Evolutionary conservation across 1,140 invertebrate genomes (phyloP).

Genomic region (Heliconius hermathena): DNA sequence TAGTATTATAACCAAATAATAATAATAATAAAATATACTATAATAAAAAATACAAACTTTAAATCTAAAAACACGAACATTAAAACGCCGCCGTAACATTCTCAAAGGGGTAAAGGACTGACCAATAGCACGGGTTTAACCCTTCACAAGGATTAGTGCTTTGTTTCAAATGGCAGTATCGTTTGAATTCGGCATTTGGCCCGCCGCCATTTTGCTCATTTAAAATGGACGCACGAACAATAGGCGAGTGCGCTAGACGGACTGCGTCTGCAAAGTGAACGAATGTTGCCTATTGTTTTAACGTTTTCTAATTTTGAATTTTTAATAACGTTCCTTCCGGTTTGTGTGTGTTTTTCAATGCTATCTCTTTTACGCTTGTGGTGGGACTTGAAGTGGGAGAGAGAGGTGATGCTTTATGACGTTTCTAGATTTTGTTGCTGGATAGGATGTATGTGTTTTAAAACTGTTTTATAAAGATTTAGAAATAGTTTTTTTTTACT

Average conservation of each 20-base stretch:
- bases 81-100: neutral
- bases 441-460: neutral
- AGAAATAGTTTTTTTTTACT: neutral
- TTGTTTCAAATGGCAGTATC: slow-evolving; percentile 72
- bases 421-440: neutral
- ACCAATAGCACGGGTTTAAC: slow-evolving; percentile 79
- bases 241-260: slow-evolving; percentile 60
- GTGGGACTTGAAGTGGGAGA: neutral
- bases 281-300: slow-evolving; percentile 73
- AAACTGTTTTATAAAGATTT: neutral
- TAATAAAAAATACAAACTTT: neutral
- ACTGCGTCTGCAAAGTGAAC: slow-evolving; percentile 61
- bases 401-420: neutral
- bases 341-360: slow-evolving; percentile 44
- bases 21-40: neutral
- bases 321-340: slow-evolving; percentile 57
- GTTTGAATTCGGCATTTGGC: slow-evolving; percentile 65
- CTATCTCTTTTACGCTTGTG: slow-evolving; percentile 26
- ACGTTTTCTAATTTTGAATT: slow-evolving; percentile 66
- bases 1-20: too few species aligned
- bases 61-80: neutral
- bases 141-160: slow-evolving; percentile 74
- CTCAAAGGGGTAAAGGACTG: slow-evolving; percentile 43
- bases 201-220: slow-evolving; percentile 79
- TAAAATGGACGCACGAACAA: slow-evolving; percentile 80